These are phyloP conservation scores for Drosophila parvula DNA, from an alignment of 1,140 invertebrate species.

Conservation along the genomic window DNA sequence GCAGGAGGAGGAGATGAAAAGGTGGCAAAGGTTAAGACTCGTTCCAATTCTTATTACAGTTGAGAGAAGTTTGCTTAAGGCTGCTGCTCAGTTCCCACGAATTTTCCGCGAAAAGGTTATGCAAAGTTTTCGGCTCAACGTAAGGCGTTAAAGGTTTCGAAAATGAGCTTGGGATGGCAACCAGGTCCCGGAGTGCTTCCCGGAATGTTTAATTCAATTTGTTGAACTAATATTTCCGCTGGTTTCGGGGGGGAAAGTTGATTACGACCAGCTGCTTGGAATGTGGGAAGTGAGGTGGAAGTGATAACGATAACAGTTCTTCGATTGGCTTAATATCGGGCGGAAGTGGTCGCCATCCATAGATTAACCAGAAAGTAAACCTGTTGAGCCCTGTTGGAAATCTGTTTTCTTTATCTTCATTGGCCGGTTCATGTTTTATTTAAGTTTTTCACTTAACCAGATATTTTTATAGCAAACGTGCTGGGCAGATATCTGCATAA, in stretches of 20 bases:
- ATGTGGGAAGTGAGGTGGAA: constrained; percentile 28
- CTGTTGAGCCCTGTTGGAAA: constrained; percentile 15
- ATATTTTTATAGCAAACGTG: background rate
- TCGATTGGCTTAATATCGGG: constrained; percentile 15
- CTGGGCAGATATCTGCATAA: background rate
- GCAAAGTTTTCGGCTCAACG: constrained; percentile 47
- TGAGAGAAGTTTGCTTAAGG: constrained; percentile 47
- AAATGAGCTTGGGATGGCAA: constrained; percentile 6
- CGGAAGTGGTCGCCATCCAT: constrained; percentile 18
- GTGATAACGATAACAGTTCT: constrained; percentile 22
- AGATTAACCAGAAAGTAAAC: constrained; percentile 10
- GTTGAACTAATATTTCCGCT: constrained; percentile 45
- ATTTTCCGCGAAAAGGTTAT: constrained; percentile 46
- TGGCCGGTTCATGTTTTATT: constrained; percentile 13
- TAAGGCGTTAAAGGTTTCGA: constrained; percentile 32
- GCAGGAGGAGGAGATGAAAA: background rate
- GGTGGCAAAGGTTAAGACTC: constrained; percentile 49
- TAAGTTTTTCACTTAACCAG: background rate
- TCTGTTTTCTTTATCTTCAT: constrained; percentile 9
- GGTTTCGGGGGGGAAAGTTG: constrained; percentile 19
- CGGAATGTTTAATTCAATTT: constrained; percentile 63
- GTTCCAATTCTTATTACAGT: constrained; percentile 53
- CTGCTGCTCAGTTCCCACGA: constrained; percentile 41
- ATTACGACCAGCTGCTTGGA: constrained; percentile 32
- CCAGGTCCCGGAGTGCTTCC: constrained; percentile 26